Base-by-base conservation (phyloP, 2,113 vertebrate species). In the Thalassoma bifasciatum region DNA sequence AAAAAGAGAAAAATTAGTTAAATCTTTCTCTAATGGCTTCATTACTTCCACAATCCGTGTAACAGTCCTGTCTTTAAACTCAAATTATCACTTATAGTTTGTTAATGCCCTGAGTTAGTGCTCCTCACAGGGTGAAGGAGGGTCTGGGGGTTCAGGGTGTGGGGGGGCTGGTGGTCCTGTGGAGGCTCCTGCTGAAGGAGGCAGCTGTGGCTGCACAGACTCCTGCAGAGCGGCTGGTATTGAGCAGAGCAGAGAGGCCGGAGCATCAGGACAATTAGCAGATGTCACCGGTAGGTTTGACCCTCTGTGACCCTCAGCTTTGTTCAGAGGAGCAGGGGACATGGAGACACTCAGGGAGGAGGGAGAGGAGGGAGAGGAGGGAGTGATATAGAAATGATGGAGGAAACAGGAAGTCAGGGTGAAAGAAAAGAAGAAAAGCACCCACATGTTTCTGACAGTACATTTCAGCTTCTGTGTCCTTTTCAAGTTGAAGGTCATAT, bases 261-360 rank as follows among this genome's bases (percentile, higher is more conserved):
- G 87, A 83, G 84, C 92, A 83, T 75, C 86, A 66, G 88, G 92
- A 93, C 92, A 93, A 94, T 93, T 93, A 94, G 93, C 92, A 94
- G 92, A 93, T 94, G 93, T 92, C 86, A 81, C 58, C 64, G 42
- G 81, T 77, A 12, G 64, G 74, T 21, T 62, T 91, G 92, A 93
- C 92, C 93, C 86, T 82, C 57, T 23, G 63, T 88, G 93, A 93
- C 93, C 94, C 76, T 34, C 21, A 22, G 58, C 84, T 91, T 92
- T 93, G 88, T 93, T 36, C 58, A 59, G 11, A 40, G 60, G 63
- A 40, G 38, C 60, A 65, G 59, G 54, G 36, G 46, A 70, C 58
- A 51, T 22, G 38, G 67, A 68, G 23, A 34, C n/a, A 64, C n/a
- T 65, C 22, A 60, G 65, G 36, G 47, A 42, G 23, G 22, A 23